Conservation (phyloP, 1,140 invertebrate genomes). For the Atta colombica region DNA sequence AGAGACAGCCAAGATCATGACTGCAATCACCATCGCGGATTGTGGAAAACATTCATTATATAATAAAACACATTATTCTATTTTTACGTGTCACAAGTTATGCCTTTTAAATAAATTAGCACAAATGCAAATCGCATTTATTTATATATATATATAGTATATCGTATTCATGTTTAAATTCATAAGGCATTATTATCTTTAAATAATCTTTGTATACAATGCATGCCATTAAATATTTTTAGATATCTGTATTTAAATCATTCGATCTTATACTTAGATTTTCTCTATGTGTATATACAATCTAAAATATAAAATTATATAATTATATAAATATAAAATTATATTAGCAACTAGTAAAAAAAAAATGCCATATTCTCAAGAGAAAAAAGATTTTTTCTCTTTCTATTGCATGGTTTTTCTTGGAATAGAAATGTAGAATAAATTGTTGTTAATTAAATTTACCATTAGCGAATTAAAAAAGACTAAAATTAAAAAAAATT, state of each 20-base stretch:
- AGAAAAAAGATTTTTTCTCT: not conserved
- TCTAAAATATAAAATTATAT: not conserved
- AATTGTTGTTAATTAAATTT: not conserved
- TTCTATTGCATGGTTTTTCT: not conserved
- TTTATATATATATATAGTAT: not conserved
- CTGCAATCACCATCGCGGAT: not conserved
- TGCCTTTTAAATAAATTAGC: not conserved
- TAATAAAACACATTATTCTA: slow-evolving; percentile 19
- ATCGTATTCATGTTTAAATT: slow-evolving; percentile 12
- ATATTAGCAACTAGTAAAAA: not conserved
- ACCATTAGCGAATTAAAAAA: not conserved
- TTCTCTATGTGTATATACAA: not conserved
- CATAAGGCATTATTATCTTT: not conserved
- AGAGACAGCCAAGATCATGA: not conserved
- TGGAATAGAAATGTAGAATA: not conserved
- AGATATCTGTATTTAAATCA: not conserved
- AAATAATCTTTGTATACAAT: not conserved
- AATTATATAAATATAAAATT: not conserved
- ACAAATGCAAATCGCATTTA: not conserved
- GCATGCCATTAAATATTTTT: not conserved
- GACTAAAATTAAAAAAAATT: not conserved
- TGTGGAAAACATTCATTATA: slow-evolving; percentile 22
- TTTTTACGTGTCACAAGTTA: slow-evolving; percentile 11
- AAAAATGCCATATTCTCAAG: not conserved
- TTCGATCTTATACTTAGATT: not conserved